A percentile compares a stretch with the other conserved stretches of the same genome.
Conservation (phyloP, 37 sponge, comb jelly and placozoan species). For the Cliona cf. orientalis region DNA sequence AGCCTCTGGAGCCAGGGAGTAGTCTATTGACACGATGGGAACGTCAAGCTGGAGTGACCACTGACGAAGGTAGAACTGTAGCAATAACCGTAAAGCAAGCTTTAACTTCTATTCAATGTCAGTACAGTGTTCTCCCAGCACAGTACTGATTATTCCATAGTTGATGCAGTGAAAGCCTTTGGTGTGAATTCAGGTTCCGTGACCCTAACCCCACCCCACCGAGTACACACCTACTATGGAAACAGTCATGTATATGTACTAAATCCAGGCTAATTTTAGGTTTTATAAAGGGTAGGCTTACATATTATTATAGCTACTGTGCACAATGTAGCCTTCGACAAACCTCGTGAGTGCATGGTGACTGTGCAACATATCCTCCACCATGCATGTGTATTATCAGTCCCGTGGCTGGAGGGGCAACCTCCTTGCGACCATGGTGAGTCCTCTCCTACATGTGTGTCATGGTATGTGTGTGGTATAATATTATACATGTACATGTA, state of each 20-base stretch:
- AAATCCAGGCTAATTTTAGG: background rate
- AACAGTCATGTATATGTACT: background rate
- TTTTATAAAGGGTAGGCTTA: background rate
- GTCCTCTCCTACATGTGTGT: too few relatives aligned
- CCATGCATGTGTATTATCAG: slow-evolving; percentile 95
- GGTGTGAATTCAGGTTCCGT: too few relatives aligned
- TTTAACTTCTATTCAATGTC: too few relatives aligned
- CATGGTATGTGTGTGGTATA: background rate
- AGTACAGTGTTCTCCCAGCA: too few relatives aligned
- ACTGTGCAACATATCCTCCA: slow-evolving; percentile 94
- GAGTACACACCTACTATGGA: too few relatives aligned
- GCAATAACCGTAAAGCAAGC: background rate
- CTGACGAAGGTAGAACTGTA: slow-evolving; percentile 79
- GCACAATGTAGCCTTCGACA: background rate
- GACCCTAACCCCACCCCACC: too few relatives aligned
- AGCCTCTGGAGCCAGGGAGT: slow-evolving; percentile 90
- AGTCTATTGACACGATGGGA: slow-evolving; percentile 89
- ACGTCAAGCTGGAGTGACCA: slow-evolving; percentile 86
- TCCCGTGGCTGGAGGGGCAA: slow-evolving; percentile 39
- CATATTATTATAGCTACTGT: background rate
- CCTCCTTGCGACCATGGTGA: background rate
- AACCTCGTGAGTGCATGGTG: slow-evolving; percentile 90
- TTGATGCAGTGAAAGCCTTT: too few relatives aligned
- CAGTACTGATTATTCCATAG: too few relatives aligned
- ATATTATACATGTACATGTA: slow-evolving; percentile 1